Base-by-base conservation (phyloP, 2,888 invertebrate genomes). In the Drosophila neotestacea region DNA sequence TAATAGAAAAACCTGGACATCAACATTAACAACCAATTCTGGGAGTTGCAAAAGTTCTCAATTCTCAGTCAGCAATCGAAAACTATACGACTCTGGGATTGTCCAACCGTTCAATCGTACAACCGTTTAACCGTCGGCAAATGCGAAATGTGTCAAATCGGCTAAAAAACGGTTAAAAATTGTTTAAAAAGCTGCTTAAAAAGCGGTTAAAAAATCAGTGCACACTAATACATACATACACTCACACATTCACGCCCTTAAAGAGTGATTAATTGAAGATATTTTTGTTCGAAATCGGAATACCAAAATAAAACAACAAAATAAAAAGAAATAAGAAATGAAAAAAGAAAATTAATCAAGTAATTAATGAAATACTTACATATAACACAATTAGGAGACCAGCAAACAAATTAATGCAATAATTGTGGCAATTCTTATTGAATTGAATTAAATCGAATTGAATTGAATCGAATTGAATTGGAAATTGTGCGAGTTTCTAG, bases 101-200 rank as follows among this genome's bases (percentile, higher is more conserved):
- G 59, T 34, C 44, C 28, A 36, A 56, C 28, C 65, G 55, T 16
- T 34, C 22, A 30, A 38, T 38, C 48, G 64, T 51, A 44, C 28
- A 62, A 73, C 62, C 60, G 63, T 61, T 73, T 54, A 50, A 75
- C 87, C 82, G 82, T 71, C 82, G 87, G 87, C 70, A 81, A 66
- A 59, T 63, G 67, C 64, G 52, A 11, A 48, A 55, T 55, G 48
- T 38, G 5, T 32, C 28, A 47, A 59, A 70, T 34, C 58, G 58
- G 46, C 36, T 30, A 38, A 46, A 36, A 58, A 38, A 10, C 58
- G 58, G 28, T 58, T 38, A 11, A 28, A 47, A 44, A 54, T 30
- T 30, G 41, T 27, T 44, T 34, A 13, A 56, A 9, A 13, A 51
- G 11, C 22, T 22, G 22, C 22, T 22, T 2, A 22, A 22, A 22